Conservation (phyloP, 2,888 invertebrate species). For the Merodon equestris region DNA sequence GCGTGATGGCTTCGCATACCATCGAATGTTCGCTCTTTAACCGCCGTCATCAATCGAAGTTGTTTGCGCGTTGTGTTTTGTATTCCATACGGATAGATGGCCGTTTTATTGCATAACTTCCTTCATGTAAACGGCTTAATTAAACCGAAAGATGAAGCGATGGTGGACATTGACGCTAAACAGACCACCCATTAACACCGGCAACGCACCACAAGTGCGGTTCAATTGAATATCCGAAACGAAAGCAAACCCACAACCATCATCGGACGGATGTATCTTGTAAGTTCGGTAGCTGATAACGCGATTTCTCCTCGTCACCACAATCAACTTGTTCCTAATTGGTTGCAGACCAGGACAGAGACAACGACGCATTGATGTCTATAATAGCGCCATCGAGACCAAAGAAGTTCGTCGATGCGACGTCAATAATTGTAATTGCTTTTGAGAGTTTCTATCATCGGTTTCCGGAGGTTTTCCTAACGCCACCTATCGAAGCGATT, state of each 20-base stretch:
- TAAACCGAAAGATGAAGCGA: slow-evolving; percentile 54
- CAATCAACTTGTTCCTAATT: slow-evolving; percentile 25
- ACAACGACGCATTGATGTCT: slow-evolving; percentile 11
- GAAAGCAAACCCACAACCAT: slow-evolving; percentile 20
- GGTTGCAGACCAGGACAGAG: not conserved
- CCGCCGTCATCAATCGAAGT: not conserved
- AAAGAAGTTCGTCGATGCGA: slow-evolving; percentile 27
- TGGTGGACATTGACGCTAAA: slow-evolving; percentile 1
- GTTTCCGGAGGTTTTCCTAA: slow-evolving; percentile 6
- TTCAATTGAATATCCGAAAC: slow-evolving; percentile 22
- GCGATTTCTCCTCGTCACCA: slow-evolving; percentile 10
- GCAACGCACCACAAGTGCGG: slow-evolving; percentile 41
- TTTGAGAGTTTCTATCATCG: slow-evolving; percentile 37
- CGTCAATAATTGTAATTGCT: slow-evolving; percentile 56
- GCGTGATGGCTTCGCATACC: not conserved
- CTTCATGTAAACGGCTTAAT: slow-evolving; percentile 58
- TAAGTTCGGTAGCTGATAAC: slow-evolving; percentile 23
- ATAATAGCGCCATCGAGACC: slow-evolving; percentile 11
- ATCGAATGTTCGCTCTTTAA: not conserved
- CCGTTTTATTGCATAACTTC: slow-evolving; percentile 54
- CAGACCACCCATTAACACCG: slow-evolving; percentile 55
- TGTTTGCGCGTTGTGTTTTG: slow-evolving; percentile 7
- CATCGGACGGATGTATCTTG: slow-evolving; percentile 1
- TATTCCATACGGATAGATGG: slow-evolving; percentile 49
- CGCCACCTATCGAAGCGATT: slow-evolving; percentile 25